phyloP scores from a whole-genome alignment of 2,113 vertebrate genomes.

The Lathamus discolor region DNA sequence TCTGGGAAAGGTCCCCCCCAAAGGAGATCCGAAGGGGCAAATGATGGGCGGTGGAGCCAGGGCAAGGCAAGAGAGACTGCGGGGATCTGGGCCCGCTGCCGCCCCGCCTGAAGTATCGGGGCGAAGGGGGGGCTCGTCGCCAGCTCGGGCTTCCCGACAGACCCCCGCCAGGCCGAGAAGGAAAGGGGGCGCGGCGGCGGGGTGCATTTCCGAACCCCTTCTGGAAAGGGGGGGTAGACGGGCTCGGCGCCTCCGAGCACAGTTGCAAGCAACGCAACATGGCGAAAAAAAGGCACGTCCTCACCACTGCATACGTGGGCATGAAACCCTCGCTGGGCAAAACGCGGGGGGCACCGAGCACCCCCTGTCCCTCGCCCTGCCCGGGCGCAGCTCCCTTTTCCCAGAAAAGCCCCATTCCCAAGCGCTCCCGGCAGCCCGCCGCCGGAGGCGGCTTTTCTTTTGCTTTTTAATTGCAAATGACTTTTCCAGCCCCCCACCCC shows the following conservation, averaged over 20 bases:
- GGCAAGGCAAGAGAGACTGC: not conserved
- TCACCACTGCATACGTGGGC: conserved; percentile 77
- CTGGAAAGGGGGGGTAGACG: not conserved
- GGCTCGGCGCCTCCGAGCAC: not conserved
- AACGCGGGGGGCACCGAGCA: not conserved
- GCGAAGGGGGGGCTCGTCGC: not conserved
- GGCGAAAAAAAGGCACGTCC: conserved; percentile 80
- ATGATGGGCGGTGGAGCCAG: not conserved
- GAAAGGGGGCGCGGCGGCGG: not conserved
- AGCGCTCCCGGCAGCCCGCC: not conserved
- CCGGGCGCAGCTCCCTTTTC: not conserved
- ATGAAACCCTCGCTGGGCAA: conserved; percentile 34
- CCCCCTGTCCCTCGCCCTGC: not conserved
- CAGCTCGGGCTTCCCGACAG: not conserved
- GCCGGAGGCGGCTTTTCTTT: conserved; percentile 1
- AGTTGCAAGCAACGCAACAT: conserved; percentile 83
- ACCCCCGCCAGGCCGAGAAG: not conserved
- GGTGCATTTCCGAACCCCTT: not conserved
- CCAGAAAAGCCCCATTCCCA: not conserved
- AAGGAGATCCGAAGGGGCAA: conserved; percentile 23
- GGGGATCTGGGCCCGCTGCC: not conserved
- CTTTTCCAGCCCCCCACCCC: not conserved
- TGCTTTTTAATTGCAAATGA: conserved; percentile 29
- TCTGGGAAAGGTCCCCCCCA: not conserved
- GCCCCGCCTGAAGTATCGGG: not conserved